phyloP scores from a whole-genome alignment of 1,140 invertebrate genomes.

The Pissodes strobi region DNA sequence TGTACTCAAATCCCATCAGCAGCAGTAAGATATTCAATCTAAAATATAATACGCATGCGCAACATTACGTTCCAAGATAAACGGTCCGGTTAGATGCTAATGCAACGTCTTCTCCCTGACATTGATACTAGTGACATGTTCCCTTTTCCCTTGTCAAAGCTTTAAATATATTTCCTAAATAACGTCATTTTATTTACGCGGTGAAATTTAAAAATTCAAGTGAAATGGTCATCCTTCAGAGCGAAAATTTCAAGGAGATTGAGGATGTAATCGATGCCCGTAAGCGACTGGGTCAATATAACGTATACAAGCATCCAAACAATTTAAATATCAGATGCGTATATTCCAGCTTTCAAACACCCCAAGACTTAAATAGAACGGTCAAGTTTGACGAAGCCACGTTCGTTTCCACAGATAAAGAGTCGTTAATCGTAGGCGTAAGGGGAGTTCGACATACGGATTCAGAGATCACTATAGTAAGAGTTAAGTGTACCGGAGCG shows the following conservation, averaged over 20 bases:
- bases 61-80: too few species aligned
- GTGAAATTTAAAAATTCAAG: conserved; percentile 33
- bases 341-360: conserved; percentile 21
- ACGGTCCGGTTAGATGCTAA: too few species aligned
- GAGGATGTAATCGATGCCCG: conserved; percentile 52
- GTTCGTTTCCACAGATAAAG: conserved; percentile 36
- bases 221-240: conserved; percentile 29
- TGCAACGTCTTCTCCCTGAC: too few species aligned
- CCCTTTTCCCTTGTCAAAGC: too few species aligned
- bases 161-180: too few species aligned
- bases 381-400: conserved; percentile 39
- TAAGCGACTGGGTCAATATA: conserved; percentile 48
- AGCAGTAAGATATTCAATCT: too few species aligned
- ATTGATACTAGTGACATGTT: too few species aligned
- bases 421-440: conserved; percentile 25
- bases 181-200: conserved; percentile 4
- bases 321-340: conserved; percentile 37
- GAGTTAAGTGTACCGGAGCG: conserved; percentile 43
- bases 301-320: conserved; percentile 42
- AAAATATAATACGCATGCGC: too few species aligned
- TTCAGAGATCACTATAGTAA: conserved; percentile 51
- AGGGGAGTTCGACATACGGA: conserved; percentile 49
- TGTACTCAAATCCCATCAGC: too few species aligned
- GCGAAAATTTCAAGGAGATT: conserved; percentile 47
- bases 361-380: conserved; percentile 2